Base-by-base conservation (phyloP, 2,888 invertebrate genomes). In the Tiliacea citrago region DNA sequence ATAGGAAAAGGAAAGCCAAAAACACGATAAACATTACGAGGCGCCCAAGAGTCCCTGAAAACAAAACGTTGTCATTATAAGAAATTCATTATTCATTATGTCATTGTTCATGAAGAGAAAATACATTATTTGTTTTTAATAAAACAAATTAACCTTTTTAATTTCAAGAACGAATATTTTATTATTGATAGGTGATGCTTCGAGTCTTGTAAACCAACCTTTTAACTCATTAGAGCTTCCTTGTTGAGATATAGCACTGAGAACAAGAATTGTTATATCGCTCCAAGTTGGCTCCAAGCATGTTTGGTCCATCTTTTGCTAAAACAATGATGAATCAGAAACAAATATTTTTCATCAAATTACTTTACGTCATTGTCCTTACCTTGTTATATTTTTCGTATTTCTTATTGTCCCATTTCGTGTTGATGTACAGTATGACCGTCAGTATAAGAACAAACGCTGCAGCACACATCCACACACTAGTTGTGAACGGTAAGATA, bases 1-100 rank as follows among this genome's bases (percentile, higher is more conserved):
- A 98, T 0, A 98, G 91, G 87, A 98, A 98, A 90, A 98, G 95
- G 57, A 97, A 96, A 0, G 97, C 95, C 6, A 97, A 89, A 81
- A 97, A 97, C 16, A 97, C 92, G 75, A 97, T 92, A 74, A 98
- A 95, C 76, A 97, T 97, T 7, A 97, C 97, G 18, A 97, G 95
- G n/a, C 98, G 96, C 0, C 97, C 96, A 1, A 93, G 90, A 9
- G 90, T 90, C 39, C 95, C 96, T 96, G 95, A 82, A 94, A 74
- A 42, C 5, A 61, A 7, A 65, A 68, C 0, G 57, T 45, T 9
- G 13, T 57, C 4, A 42, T 90, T 70, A 58, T 16, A 51, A 60
- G 45, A 35, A 29, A 29, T 29, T 29, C 29, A 29, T 29, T 3
- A 29, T 29, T 29, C 29, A 29, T 29, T 1, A 29, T 29, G 29